Percentiles rank a stretch among this genome's conserved stretches.
Evolutionary conservation across 2,888 invertebrate species (phyloP).

Genomic region (Tuta absoluta): DNA sequence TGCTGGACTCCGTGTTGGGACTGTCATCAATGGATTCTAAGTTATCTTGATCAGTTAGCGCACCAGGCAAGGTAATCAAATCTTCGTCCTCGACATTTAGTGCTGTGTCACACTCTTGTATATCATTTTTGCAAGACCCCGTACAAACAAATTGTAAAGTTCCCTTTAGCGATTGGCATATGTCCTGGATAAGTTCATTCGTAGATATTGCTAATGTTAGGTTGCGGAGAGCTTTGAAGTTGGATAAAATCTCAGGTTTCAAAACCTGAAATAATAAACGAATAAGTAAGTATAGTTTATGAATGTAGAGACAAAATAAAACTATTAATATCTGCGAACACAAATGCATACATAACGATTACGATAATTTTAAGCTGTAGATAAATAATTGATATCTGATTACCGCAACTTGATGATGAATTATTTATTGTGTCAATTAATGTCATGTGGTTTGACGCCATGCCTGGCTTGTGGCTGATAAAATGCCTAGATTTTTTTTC

Average conservation of each 20-base stretch:
- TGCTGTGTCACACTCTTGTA: constrained; percentile 58
- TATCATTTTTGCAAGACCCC: constrained; percentile 51
- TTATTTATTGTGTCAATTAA: background rate
- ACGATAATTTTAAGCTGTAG: background rate
- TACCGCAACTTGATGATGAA: background rate
- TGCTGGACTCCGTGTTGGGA: constrained; percentile 31
- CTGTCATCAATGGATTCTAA: constrained; percentile 40
- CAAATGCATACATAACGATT: background rate
- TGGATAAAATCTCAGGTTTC: constrained; percentile 57
- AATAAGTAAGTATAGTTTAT: background rate
- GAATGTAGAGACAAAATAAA: background rate
- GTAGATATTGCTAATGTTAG: constrained; percentile 58
- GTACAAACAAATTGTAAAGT: constrained; percentile 62
- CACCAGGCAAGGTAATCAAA: constrained; percentile 62
- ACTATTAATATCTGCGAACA: background rate
- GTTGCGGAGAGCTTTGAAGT: constrained; percentile 59
- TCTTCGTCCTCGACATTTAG: constrained; percentile 53
- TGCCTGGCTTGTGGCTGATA: background rate
- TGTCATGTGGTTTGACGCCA: constrained; percentile 7
- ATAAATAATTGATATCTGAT: background rate
- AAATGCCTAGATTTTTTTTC: background rate
- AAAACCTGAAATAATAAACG: constrained; percentile 57
- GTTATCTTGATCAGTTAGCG: constrained; percentile 45
- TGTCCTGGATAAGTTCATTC: constrained; percentile 50
- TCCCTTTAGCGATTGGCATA: constrained; percentile 59